Conservation (phyloP, 2,888 invertebrate species). For the Pollenia griseotomentosa region DNA sequence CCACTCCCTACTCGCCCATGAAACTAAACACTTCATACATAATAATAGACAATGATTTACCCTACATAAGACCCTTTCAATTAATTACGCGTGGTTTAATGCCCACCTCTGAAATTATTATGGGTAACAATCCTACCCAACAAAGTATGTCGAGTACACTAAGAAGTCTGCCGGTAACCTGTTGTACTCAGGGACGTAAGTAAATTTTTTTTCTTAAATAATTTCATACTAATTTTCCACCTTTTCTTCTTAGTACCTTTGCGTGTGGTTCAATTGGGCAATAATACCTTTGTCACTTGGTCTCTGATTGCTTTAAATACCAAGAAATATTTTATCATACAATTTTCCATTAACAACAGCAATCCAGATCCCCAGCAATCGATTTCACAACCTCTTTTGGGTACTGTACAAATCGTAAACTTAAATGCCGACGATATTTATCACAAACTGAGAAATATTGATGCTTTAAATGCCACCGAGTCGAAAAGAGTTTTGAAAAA, state of each 20-base stretch:
- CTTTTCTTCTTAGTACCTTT: slow-evolving; percentile 76
- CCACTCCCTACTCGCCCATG: slow-evolving; percentile 79
- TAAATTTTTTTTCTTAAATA: slow-evolving; percentile 40
- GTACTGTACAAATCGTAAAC: slow-evolving; percentile 78
- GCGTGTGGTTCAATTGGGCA: slow-evolving; percentile 79
- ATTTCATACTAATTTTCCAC: neutral
- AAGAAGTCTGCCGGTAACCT: slow-evolving; percentile 81
- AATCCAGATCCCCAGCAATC: slow-evolving; percentile 80
- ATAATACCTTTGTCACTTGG: slow-evolving; percentile 82
- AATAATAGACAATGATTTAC: slow-evolving; percentile 80
- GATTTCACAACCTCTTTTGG: slow-evolving; percentile 76
- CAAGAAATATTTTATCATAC: slow-evolving; percentile 82
- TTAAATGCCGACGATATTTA: slow-evolving; percentile 79
- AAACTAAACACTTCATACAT: slow-evolving; percentile 81
- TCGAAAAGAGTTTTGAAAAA: slow-evolving; percentile 78
- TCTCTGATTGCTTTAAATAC: slow-evolving; percentile 79
- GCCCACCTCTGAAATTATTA: slow-evolving; percentile 79
- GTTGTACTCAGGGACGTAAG: slow-evolving; percentile 84
- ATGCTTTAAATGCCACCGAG: slow-evolving; percentile 77
- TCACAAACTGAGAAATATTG: slow-evolving; percentile 77
- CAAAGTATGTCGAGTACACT: slow-evolving; percentile 81
- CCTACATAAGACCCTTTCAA: slow-evolving; percentile 81
- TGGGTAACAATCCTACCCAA: slow-evolving; percentile 77
- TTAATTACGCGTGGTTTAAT: slow-evolving; percentile 81
- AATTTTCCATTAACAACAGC: slow-evolving; percentile 81